These are phyloP conservation scores for Ramazzottius varieornatus DNA, from an alignment of 2,888 invertebrate species.

Conservation along the genomic window DNA sequence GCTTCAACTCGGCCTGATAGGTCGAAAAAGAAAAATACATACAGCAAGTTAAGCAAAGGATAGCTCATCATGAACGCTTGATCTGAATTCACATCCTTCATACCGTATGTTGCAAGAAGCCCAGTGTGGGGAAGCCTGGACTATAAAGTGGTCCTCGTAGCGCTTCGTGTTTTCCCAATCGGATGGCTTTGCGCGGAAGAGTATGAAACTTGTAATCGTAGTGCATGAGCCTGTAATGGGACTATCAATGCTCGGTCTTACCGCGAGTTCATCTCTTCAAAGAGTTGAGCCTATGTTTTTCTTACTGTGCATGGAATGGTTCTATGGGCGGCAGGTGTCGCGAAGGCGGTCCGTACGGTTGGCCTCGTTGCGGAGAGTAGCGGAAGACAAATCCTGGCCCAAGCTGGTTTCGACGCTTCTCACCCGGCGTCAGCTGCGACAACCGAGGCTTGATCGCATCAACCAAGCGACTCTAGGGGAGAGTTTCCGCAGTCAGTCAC, in stretches of 20 bases:
- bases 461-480: slow-evolving; percentile 34
- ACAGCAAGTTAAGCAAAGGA: background rate
- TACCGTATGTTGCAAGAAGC: slow-evolving; percentile 50
- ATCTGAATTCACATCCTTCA: slow-evolving; percentile 16
- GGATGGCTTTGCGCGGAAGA: background rate
- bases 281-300: too few relatives aligned
- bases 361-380: slow-evolving; percentile 27
- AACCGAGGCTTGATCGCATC: slow-evolving; percentile 46
- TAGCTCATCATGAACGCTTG: background rate
- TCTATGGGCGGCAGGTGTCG: slow-evolving; percentile 19
- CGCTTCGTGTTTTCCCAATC: slow-evolving; percentile 41
- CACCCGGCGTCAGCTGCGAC: slow-evolving; percentile 37
- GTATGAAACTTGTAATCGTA: slow-evolving; percentile 4
- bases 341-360: slow-evolving; percentile 16
- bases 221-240: background rate
- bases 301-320: slow-evolving; percentile 22
- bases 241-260: background rate
- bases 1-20: slow-evolving; percentile 36
- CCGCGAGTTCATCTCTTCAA: too few relatives aligned
- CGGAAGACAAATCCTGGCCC: slow-evolving; percentile 53
- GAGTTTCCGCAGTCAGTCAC: background rate
- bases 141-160: slow-evolving; percentile 41
- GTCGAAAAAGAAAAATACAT: background rate
- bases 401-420: slow-evolving; percentile 45
- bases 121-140: slow-evolving; percentile 75